Percentiles rank a stretch among this genome's conserved stretches.
phyloP scores from a whole-genome alignment of 2,888 invertebrate species.

The Pseudococcus jackbeardsleyi region DNA sequence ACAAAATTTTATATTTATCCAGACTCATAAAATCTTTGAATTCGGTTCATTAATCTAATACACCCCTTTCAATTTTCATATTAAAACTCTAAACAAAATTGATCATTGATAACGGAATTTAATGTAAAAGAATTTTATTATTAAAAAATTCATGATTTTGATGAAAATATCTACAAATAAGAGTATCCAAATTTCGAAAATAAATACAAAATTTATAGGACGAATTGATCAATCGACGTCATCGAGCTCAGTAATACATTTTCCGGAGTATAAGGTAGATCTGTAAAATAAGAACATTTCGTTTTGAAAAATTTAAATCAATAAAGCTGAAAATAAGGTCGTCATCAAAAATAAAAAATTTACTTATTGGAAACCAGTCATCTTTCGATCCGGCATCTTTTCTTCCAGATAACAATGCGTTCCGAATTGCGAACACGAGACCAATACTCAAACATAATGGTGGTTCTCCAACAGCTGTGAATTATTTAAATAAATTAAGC shows the following conservation, averaged over 20 bases:
- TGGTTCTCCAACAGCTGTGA: slow-evolving; percentile 95
- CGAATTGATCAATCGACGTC: slow-evolving; percentile 52
- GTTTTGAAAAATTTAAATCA: neutral
- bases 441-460: slow-evolving; percentile 92
- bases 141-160: too few species aligned
- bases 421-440: slow-evolving; percentile 89
- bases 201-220: neutral
- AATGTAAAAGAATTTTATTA: too few species aligned
- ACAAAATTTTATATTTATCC: too few species aligned
- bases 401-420: slow-evolving; percentile 86
- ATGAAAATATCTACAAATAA: too few species aligned
- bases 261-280: slow-evolving; percentile 59
- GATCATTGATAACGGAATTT: too few species aligned
- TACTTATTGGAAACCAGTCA: slow-evolving; percentile 61
- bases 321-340: too few species aligned
- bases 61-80: too few species aligned
- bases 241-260: slow-evolving; percentile 39
- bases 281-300: neutral
- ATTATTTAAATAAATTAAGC: neutral
- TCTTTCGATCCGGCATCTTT: slow-evolving; percentile 76
- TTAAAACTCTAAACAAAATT: too few species aligned
- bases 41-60: too few species aligned
- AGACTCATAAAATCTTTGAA: too few species aligned
- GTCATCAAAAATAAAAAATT: neutral
- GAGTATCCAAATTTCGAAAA: neutral